These are phyloP conservation scores for Ciconia nigra DNA, from an alignment of 2,797 vertebrate species.

Conservation along the genomic window DNA sequence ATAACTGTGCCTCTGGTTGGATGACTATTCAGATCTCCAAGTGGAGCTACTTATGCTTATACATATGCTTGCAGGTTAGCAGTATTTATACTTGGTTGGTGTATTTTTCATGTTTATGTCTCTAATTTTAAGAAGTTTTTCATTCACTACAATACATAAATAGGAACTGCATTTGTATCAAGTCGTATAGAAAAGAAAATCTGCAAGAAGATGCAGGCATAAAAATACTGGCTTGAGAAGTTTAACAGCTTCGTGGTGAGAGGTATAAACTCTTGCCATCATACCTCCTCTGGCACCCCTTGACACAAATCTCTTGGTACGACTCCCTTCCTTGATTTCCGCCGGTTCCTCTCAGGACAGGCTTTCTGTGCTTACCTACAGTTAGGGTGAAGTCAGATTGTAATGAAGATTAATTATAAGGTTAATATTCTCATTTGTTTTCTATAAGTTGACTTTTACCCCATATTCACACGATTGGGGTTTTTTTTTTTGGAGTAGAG, in stretches of 20 bases:
- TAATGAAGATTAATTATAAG: not conserved
- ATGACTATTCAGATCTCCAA: not conserved
- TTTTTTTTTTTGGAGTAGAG: not conserved
- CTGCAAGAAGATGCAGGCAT: not conserved
- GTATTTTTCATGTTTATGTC: not conserved
- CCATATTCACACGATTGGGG: not conserved
- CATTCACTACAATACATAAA: not conserved
- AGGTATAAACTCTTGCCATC: not conserved
- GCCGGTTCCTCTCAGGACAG: not conserved
- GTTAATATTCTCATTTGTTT: not conserved
- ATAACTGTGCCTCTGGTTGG: not conserved
- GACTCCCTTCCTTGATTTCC: not conserved
- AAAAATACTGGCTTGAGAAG: not conserved
- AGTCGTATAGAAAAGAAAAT: not conserved
- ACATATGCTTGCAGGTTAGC: not conserved
- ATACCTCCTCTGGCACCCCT: not conserved
- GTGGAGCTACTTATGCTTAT: not conserved
- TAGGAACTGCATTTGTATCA: not conserved
- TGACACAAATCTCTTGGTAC: not conserved
- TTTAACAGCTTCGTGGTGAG: not conserved
- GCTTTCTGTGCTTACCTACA: not conserved
- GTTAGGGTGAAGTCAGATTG: not conserved
- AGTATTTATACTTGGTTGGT: not conserved
- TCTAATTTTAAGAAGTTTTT: not conserved
- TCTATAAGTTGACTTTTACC: not conserved